A percentile compares a stretch with the other conserved stretches of the same genome.
phyloP scores from a whole-genome alignment of 2,113 vertebrate species.

The Cisticola juncidis region DNA sequence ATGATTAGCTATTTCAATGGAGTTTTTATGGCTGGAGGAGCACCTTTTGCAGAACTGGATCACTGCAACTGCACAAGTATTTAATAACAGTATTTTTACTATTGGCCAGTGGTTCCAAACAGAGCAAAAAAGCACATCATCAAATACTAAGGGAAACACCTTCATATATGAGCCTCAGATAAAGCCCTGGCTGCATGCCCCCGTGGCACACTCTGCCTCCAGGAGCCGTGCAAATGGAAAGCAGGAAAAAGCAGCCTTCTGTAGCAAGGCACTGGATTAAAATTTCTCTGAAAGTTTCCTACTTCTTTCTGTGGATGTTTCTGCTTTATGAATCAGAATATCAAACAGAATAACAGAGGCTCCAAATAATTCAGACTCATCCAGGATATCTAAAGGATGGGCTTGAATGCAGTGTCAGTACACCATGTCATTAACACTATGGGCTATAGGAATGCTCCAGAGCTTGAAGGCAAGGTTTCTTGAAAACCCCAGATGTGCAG shows the following conservation, averaged over 20 bases:
- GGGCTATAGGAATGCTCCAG: not conserved
- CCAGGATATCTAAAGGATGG: not conserved
- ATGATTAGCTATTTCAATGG: not conserved
- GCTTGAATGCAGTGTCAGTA: not conserved
- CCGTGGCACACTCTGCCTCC: rapidly evolving
- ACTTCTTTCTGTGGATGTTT: not conserved
- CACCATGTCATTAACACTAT: not conserved
- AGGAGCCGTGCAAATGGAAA: not conserved
- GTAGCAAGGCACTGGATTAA: not conserved
- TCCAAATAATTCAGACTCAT: not conserved
- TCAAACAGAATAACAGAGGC: not conserved
- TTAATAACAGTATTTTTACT: not conserved
- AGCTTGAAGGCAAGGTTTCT: not conserved
- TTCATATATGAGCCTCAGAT: not conserved
- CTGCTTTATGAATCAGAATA: not conserved
- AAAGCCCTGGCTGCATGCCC: not conserved
- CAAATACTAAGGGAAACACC: not conserved
- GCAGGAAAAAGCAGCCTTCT: not conserved
- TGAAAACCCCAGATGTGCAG: not conserved
- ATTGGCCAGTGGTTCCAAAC: not conserved
- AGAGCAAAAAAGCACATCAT: not conserved
- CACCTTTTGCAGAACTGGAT: not conserved
- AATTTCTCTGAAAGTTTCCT: not conserved
- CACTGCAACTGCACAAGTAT: not conserved
- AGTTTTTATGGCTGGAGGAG: not conserved